Percentiles rank a stretch among this genome's conserved stretches.
These are phyloP conservation scores for Drosophila simulans DNA, from an alignment of 1,140 invertebrate species.

Conservation along the genomic window DNA sequence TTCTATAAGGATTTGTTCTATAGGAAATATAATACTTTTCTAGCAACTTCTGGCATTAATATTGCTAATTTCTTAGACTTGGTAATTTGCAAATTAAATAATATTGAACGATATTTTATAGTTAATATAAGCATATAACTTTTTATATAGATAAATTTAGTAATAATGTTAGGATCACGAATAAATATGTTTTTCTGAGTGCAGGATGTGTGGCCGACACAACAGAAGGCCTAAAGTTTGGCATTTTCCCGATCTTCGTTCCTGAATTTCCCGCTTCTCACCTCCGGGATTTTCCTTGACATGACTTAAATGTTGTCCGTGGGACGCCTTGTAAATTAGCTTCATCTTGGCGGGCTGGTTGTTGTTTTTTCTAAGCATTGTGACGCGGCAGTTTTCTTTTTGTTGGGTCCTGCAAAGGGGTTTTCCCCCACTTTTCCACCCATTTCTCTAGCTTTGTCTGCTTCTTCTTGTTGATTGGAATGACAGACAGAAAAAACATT, in stretches of 20 bases:
- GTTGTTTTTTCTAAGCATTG: constrained; percentile 43
- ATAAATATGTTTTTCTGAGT: not conserved
- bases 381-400: constrained; percentile 63
- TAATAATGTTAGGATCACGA: no score
- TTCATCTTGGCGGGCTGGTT: constrained; percentile 42
- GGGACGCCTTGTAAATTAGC: constrained; percentile 81
- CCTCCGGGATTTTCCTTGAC: constrained; percentile 18
- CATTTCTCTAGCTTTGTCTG: constrained; percentile 20
- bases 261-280: not conserved
- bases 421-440: constrained; percentile 13
- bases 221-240: constrained; percentile 46
- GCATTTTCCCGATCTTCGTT: not conserved
- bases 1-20: no score
- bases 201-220: constrained; percentile 16
- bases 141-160: no score
- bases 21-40: no score
- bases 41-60: no score
- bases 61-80: no score
- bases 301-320: constrained; percentile 71
- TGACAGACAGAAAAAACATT: constrained; percentile 80
- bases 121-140: no score
- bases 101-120: no score
- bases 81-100: no score
- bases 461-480: constrained; percentile 44
- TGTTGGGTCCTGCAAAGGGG: constrained; percentile 46